phyloP scores from a whole-genome alignment of 1,140 invertebrate species.

The Neuroterus valhalla region DNA sequence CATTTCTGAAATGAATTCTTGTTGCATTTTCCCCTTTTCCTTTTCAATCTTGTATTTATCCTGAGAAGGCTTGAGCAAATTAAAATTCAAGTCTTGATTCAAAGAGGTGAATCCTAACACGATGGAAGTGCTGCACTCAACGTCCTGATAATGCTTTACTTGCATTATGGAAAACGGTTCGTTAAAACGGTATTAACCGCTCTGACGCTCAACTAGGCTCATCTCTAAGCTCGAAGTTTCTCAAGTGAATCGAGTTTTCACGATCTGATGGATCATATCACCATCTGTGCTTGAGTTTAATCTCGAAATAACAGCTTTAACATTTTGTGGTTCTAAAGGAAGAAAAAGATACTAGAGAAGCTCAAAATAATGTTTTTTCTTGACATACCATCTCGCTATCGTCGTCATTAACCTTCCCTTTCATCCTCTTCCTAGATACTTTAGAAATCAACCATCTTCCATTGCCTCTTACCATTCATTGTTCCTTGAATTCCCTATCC shows the following conservation, averaged over 20 bases:
- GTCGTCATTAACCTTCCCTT: too few species aligned
- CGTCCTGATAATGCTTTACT: conserved; percentile 63
- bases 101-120: not conserved
- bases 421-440: too few species aligned
- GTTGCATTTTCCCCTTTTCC: not conserved
- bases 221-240: not conserved
- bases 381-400: too few species aligned
- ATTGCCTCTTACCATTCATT: too few species aligned
- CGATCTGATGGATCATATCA: conserved; percentile 1
- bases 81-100: conserved; percentile 43
- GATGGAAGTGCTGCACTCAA: conserved; percentile 48
- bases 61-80: conserved; percentile 41
- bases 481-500: too few species aligned
- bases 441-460: too few species aligned
- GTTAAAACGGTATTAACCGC: conserved; percentile 63
- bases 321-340: too few species aligned
- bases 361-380: too few species aligned
- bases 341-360: too few species aligned
- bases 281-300: too few species aligned
- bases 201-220: conserved; percentile 38
- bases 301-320: too few species aligned
- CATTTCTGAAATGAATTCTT: not conserved
- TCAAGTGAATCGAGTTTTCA: not conserved
- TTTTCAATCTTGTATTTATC: not conserved
- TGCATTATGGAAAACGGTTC: conserved; percentile 66